Evolutionary conservation across 2,113 vertebrate species (phyloP).

Genomic region (Gracilinanus agilis): DNA sequence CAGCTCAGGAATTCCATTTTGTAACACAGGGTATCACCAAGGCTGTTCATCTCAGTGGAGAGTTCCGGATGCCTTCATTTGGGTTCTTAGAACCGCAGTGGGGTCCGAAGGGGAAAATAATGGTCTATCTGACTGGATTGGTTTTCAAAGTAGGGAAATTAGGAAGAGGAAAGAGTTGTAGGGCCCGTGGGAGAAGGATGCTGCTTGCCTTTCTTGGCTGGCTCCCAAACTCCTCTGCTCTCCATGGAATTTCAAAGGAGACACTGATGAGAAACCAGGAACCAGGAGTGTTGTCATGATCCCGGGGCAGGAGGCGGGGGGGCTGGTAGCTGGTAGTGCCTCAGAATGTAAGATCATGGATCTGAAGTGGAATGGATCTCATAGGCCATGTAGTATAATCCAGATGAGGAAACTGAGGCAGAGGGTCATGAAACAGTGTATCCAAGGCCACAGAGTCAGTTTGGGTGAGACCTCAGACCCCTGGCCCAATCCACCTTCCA

Average conservation of each 20-base stretch:
- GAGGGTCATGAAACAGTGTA: background rate
- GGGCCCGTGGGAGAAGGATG: background rate
- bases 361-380: background rate
- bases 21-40: background rate
- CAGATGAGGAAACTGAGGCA: slow-evolving; percentile 20
- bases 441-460: background rate
- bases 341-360: background rate
- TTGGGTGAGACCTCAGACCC: background rate
- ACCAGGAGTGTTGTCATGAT: background rate
- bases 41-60: background rate
- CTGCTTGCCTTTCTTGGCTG: background rate
- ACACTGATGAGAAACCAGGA: background rate
- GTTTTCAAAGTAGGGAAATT: background rate
- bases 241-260: background rate
- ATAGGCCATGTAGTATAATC: background rate
- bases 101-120: background rate
- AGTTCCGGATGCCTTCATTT: background rate
- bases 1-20: background rate
- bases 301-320: too few relatives aligned
- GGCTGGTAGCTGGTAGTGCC: background rate
- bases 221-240: background rate
- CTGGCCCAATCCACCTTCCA: background rate
- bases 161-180: background rate
- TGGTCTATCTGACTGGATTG: background rate
- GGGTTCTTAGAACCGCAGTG: background rate